These are phyloP conservation scores for Epistrophe eligans DNA, from an alignment of 2,888 invertebrate species.

Conservation along the genomic window DNA sequence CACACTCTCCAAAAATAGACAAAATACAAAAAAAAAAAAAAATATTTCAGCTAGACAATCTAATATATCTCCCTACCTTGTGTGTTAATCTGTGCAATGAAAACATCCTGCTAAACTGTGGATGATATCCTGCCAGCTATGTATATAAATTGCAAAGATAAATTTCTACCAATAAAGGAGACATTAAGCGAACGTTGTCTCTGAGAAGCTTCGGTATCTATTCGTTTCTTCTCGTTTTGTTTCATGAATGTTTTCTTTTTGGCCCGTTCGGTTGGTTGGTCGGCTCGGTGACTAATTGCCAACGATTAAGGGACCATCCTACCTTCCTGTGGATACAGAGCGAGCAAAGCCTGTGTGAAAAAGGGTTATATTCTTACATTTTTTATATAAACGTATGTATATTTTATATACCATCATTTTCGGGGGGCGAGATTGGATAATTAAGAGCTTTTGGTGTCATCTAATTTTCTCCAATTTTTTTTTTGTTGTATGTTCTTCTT, in stretches of 20 bases:
- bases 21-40: neutral
- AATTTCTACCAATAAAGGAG: constrained; percentile 75
- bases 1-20: neutral
- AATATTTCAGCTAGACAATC: constrained; percentile 24
- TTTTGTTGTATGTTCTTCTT: neutral
- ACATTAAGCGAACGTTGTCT: constrained; percentile 74
- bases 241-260: constrained; percentile 60
- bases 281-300: constrained; percentile 72
- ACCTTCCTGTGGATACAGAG: constrained; percentile 40
- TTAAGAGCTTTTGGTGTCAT: constrained; percentile 76
- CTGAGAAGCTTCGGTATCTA: constrained; percentile 44
- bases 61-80: constrained; percentile 56
- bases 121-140: constrained; percentile 66
- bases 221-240: constrained; percentile 39
- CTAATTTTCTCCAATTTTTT: constrained; percentile 62
- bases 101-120: constrained; percentile 39
- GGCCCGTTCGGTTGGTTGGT: constrained; percentile 3
- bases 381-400: too few relatives aligned
- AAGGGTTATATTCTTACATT: constrained; percentile 62
- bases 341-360: constrained; percentile 52
- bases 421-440: constrained; percentile 60
- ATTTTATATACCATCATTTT: constrained; percentile 17
- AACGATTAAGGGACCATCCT: constrained; percentile 69
- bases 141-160: constrained; percentile 75
- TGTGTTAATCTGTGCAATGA: constrained; percentile 71